Conservation (phyloP, 1,140 invertebrate genomes). For the Lordiphosa clarofinis region DNA sequence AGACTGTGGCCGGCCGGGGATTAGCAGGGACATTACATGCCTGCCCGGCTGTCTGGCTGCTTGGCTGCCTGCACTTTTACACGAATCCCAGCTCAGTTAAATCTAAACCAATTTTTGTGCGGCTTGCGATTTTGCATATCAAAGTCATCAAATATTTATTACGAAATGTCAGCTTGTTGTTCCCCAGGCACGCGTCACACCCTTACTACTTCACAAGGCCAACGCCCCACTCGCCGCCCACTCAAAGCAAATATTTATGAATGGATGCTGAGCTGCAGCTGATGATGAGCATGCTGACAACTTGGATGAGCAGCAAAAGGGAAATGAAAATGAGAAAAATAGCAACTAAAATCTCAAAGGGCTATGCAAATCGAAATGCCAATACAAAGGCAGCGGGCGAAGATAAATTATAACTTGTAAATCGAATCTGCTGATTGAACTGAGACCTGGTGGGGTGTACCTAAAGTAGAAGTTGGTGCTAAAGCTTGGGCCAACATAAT, state of each 20-base stretch:
- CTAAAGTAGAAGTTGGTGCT: no score
- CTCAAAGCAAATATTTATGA: conserved; percentile 49
- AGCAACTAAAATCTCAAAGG: conserved; percentile 55
- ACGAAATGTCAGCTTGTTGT: conserved; percentile 58
- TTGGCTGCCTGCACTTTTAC: conserved; percentile 1
- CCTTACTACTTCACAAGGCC: conserved; percentile 7
- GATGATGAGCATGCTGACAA: conserved; percentile 41
- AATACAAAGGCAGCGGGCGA: conserved; percentile 40
- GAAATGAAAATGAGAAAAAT: conserved; percentile 41
- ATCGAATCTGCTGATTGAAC: conserved; percentile 42
- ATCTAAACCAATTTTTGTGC: conserved; percentile 53
- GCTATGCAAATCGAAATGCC: conserved; percentile 56
- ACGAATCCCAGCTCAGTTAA: conserved; percentile 32
- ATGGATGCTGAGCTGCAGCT: conserved; percentile 41
- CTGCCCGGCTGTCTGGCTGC: conserved; percentile 3
- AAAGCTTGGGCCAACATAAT: conserved; percentile 27
- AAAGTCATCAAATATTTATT: conserved; percentile 63
- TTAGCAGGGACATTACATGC: conserved; percentile 34
- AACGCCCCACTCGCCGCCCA: neutral
- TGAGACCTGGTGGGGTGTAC: neutral
- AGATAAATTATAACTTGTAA: conserved; percentile 58
- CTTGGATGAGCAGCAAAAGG: conserved; percentile 6
- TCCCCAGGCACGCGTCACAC: conserved; percentile 43
- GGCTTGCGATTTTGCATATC: conserved; percentile 53
- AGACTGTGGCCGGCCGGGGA: conserved; percentile 17